These are phyloP conservation scores for Xiphophorus couchianus DNA, from an alignment of 2,113 vertebrate species.

Conservation along the genomic window DNA sequence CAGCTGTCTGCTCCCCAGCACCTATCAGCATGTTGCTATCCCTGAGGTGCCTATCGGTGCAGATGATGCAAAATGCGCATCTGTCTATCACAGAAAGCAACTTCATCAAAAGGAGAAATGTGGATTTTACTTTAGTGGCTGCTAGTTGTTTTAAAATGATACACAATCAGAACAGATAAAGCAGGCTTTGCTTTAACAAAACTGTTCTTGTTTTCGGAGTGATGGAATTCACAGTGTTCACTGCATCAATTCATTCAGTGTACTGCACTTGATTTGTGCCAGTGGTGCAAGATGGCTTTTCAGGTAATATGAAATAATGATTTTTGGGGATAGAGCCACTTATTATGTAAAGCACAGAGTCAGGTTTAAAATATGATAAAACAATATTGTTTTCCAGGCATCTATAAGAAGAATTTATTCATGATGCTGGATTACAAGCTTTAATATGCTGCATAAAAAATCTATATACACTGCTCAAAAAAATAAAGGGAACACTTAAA, in stretches of 20 bases:
- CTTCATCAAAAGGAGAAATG: slow-evolving; percentile 39
- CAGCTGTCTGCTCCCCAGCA: slow-evolving; percentile 63
- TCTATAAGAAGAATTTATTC: no score
- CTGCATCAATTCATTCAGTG: background rate
- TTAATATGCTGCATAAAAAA: no score
- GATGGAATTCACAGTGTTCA: background rate
- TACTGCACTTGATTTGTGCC: background rate
- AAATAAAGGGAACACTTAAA: no score
- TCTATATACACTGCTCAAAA: no score
- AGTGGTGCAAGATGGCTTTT: background rate
- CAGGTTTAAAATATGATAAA: background rate
- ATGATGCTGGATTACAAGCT: no score
- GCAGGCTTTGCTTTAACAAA: background rate
- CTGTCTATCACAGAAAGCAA: slow-evolving; percentile 62
- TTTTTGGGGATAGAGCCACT: background rate
- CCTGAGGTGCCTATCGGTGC: slow-evolving; percentile 50
- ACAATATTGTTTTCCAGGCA: background rate
- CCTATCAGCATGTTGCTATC: slow-evolving; percentile 39
- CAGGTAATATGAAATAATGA: background rate
- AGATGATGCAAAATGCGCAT: slow-evolving; percentile 51
- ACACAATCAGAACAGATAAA: slow-evolving; percentile 8
- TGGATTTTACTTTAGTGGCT: slow-evolving; percentile 10
- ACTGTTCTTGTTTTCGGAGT: background rate
- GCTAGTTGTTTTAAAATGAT: slow-evolving; percentile 30
- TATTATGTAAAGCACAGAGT: background rate